Evolutionary conservation across 2,113 vertebrate species (phyloP), one percentile per base, ranked within the genome.

Genomic region (Oncorhynchus kisutch): DNA sequence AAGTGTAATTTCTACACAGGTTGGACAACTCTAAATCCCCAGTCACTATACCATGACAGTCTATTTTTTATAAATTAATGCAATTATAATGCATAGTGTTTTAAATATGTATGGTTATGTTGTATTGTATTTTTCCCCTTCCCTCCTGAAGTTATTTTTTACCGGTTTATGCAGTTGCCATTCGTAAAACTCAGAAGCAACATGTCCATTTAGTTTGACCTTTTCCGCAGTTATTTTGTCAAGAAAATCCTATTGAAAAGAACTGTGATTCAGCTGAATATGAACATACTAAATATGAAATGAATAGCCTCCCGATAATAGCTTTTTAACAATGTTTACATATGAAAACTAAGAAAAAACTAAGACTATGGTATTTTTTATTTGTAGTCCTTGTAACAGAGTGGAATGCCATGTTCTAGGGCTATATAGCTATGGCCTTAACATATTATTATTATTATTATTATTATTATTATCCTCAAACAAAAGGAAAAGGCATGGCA

Each of bases 21-120:
- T 64, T 24, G 22, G 8, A 64, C 24, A 64, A 3, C 60, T 64
- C 72, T 34, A 34, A 8, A 8, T 54, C 16, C 51, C 51, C 51
- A 13, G 49, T 16, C 14, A 51, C 49, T 51, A 51, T 73, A 75
- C 51, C 48, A 76, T 73, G 67, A 60, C 81, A 77, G 71, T 77
- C 71, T 86, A 82, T 88, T 85, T 87, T 89, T 87, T 87, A 81
- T 16, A 54, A 16, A 80, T 77, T 65, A 84, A 76, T 31, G 18
- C 51, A 54, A 54, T 54, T 54, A 54, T 54, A 54, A 5, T 54
- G 51, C 51, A 18, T 54, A 54, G 51, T 18, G 51, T 54, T 54
- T 54, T 54, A 54, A 54, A 54, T 54, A 54, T 54, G 1, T 54
- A 18, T 54, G 51, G 3, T 54, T 54, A 54, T 54, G 51, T 54